These are phyloP conservation scores for Virgularia gustaviana DNA, from an alignment of 92 coral and sea anemone genomes.

Conservation along the genomic window DNA sequence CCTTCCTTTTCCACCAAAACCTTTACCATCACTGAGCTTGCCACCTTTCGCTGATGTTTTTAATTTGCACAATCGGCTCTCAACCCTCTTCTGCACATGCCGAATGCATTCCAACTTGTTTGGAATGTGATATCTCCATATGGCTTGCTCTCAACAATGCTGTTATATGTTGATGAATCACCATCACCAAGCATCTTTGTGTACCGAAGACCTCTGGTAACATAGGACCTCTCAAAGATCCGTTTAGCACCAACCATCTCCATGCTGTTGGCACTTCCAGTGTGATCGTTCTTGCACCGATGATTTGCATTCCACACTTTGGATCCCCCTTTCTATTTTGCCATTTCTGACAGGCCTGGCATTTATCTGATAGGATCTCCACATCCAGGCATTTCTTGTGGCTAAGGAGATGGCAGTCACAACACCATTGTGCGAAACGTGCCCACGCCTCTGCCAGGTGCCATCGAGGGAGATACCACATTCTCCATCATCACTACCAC, in stretches of 20 bases:
- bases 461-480: neutral
- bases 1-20: constrained; percentile 1
- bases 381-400: no score
- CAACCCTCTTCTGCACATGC: neutral
- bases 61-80: neutral
- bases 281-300: neutral
- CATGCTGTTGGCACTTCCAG: neutral
- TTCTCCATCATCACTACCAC: neutral
- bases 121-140: neutral
- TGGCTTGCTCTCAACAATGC: neutral
- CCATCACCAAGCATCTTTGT: constrained; percentile 29
- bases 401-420: neutral
- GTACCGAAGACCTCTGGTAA: constrained; percentile 15
- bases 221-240: neutral
- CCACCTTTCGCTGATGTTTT: neutral
- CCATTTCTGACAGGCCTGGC: neutral
- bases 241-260: neutral
- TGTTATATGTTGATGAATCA: constrained; percentile 11
- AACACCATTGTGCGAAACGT: neutral
- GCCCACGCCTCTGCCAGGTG: neutral
- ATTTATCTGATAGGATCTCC: neutral
- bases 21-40: neutral
- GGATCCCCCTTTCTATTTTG: neutral
- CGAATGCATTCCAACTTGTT: constrained; percentile 1
- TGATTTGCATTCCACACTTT: neutral